These are phyloP conservation scores for Cremastobaeus sp. DNA, from an alignment of 2,888 invertebrate genomes.

Conservation along the genomic window DNA sequence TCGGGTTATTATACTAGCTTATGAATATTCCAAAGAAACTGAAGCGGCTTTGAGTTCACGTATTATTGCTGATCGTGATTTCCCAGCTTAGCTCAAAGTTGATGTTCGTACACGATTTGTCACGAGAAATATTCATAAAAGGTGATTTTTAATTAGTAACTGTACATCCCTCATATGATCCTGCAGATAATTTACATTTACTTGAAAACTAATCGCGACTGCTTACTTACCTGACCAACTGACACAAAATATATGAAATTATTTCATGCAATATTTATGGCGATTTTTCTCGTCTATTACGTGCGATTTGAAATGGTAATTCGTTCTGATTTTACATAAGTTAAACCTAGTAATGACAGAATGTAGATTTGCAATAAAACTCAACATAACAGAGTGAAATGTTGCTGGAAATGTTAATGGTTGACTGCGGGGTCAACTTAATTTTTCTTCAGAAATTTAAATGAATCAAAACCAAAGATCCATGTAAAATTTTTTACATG, in stretches of 20 bases:
- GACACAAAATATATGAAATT: constrained; percentile 34
- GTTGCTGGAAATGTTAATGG: too few relatives aligned
- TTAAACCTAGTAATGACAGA: too few relatives aligned
- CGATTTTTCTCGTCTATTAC: not conserved
- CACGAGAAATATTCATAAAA: constrained; percentile 40
- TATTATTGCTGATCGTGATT: constrained; percentile 34
- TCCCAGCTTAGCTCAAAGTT: constrained; percentile 21
- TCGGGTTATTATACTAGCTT: constrained; percentile 13
- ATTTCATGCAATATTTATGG: constrained; percentile 8
- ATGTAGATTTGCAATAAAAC: too few relatives aligned
- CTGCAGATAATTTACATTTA: constrained; percentile 29
- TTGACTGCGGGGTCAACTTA: too few relatives aligned
- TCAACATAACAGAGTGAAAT: too few relatives aligned
- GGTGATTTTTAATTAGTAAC: constrained; percentile 36
- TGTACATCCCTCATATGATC: constrained; percentile 22
- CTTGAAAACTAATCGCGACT: constrained; percentile 23
- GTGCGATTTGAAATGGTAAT: not conserved
- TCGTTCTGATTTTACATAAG: not conserved
- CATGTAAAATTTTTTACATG: too few relatives aligned
- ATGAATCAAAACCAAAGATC: too few relatives aligned
- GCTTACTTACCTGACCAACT: constrained; percentile 28
- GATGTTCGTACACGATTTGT: constrained; percentile 36
- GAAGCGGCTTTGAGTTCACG: constrained; percentile 19
- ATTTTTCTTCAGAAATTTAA: too few relatives aligned
- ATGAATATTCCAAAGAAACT: constrained; percentile 25